phyloP scores from a whole-genome alignment of 2,797 vertebrate species.

The Cottoperca gobio region DNA sequence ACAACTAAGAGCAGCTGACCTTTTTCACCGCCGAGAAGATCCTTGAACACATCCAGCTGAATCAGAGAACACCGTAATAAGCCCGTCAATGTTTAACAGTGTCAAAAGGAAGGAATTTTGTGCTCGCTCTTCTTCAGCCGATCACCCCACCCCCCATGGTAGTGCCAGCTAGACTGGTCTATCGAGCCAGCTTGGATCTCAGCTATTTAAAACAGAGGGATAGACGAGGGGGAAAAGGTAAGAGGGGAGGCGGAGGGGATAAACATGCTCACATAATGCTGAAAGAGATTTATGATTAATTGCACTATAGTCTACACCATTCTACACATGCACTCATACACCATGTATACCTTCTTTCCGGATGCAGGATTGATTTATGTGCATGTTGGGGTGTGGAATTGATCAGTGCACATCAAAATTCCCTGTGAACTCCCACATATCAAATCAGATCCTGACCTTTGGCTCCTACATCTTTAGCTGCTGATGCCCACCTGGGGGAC shows the following conservation, averaged over 20 bases:
- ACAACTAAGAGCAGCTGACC: constrained; percentile 99
- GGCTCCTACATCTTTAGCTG: constrained; percentile 83
- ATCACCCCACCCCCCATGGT: constrained; percentile 53
- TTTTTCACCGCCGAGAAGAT: constrained; percentile 95
- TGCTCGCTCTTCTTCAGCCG: constrained; percentile 48
- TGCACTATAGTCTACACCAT: constrained; percentile 71
- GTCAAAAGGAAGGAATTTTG: constrained; percentile 88
- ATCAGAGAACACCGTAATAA: constrained; percentile 94
- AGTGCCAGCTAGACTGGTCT: constrained; percentile 82
- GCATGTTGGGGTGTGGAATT: constrained; percentile 84
- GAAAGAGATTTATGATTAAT: constrained; percentile 81
- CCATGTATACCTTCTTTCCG: constrained; percentile 59
- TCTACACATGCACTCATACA: constrained; percentile 20
- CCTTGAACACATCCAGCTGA: constrained; percentile 97
- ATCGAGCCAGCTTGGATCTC: constrained; percentile 82
- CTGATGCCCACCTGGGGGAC: constrained; percentile 81
- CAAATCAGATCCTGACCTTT: constrained; percentile 86
- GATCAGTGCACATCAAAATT: constrained; percentile 89
- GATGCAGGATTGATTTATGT: constrained; percentile 88
- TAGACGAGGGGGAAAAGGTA: constrained; percentile 40
- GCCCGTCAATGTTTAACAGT: constrained; percentile 91
- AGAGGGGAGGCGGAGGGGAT: constrained; percentile 69
- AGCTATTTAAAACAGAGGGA: constrained; percentile 71
- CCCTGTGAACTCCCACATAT: constrained; percentile 83
- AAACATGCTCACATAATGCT: constrained; percentile 79